Evolutionary conservation across 2,113 vertebrate species (phyloP).

Genomic region (Lepus americanus): DNA sequence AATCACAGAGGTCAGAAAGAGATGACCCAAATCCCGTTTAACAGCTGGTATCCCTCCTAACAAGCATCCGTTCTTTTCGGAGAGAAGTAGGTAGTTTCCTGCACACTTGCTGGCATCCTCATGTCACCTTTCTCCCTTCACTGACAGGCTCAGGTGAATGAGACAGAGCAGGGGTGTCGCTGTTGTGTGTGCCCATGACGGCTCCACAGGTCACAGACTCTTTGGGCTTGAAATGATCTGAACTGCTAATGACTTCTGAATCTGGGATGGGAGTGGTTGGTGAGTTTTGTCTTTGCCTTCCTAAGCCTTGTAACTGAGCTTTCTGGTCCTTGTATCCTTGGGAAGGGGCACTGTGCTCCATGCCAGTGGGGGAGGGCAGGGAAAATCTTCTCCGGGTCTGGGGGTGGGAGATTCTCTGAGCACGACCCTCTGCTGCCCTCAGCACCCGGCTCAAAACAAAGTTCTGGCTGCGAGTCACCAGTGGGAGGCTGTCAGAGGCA

Average conservation of each 20-base stretch:
- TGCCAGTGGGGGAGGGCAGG: neutral
- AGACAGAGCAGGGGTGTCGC: neutral
- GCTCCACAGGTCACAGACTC: neutral
- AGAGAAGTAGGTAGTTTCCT: neutral
- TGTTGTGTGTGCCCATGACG: accelerated
- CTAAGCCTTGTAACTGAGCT: neutral
- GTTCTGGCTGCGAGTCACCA: neutral
- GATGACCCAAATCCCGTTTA: neutral
- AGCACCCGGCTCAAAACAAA: neutral
- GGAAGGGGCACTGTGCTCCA: neutral
- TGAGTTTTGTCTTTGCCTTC: neutral
- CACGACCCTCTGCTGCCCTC: neutral
- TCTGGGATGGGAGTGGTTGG: neutral
- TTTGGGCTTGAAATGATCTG: neutral
- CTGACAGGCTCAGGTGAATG: neutral
- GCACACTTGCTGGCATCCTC: neutral
- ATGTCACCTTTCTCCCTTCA: neutral
- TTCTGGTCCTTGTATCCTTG: neutral
- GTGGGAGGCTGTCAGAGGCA: neutral
- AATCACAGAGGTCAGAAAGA: neutral
- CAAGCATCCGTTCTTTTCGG: too few species aligned
- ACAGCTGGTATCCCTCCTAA: neutral
- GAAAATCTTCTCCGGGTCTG: neutral
- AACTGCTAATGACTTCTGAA: neutral
- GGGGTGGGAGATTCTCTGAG: neutral